Evolutionary conservation across 2,888 invertebrate species (phyloP).

Genomic region (Dryomyza anilis): DNA sequence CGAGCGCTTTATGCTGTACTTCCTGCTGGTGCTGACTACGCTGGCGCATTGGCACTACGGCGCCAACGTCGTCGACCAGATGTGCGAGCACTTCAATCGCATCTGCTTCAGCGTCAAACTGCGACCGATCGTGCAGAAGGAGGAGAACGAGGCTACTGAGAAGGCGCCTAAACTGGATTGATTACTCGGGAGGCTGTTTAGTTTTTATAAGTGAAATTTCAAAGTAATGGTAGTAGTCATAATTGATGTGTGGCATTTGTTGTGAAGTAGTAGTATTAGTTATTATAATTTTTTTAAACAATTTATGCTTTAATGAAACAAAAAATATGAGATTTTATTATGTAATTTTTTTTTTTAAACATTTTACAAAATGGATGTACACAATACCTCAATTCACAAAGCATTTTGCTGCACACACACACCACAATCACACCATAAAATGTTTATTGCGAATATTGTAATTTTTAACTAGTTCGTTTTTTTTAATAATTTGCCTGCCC

Average conservation of each 20-base stretch:
- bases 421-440: constrained; percentile 19
- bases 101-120: constrained; percentile 72
- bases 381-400: constrained; percentile 13
- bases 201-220: constrained; percentile 20
- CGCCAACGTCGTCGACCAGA: constrained; percentile 90
- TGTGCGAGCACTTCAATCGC: constrained; percentile 92
- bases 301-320: background rate
- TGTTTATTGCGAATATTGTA: background rate
- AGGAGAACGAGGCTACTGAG: background rate
- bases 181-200: constrained; percentile 37
- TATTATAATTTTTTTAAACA: background rate
- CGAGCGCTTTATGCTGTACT: constrained; percentile 75
- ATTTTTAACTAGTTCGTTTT: background rate
- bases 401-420: constrained; percentile 20
- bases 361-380: background rate
- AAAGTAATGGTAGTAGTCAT: too few relatives aligned
- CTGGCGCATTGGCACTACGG: constrained; percentile 91
- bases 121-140: constrained; percentile 27
- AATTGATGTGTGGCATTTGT: constrained; percentile 8
- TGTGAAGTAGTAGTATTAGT: background rate
- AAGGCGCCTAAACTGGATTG: constrained; percentile 6
- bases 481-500: background rate
- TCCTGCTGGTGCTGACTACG: constrained; percentile 73
- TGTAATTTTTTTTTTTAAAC: constrained; percentile 1
- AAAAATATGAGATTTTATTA: background rate